Evolutionary conservation across 1,140 invertebrate genomes (phyloP), one percentile per base, ranked within the genome.

Genomic region (Philotrypesis tridentata): DNA sequence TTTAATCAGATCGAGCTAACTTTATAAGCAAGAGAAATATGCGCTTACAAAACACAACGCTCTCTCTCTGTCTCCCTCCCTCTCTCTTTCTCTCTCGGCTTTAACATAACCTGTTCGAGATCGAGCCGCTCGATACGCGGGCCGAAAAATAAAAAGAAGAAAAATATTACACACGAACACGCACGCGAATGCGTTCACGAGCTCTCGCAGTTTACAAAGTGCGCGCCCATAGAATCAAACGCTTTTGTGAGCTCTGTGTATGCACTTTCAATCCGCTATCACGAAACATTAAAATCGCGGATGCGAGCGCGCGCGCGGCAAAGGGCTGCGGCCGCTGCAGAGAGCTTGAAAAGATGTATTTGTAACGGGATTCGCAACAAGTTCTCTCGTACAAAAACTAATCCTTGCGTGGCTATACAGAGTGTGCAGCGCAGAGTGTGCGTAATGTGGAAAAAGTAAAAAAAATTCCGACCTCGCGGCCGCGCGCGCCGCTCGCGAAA

Each of bases 41-140:
- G n/a, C 70, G 23, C 37, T 43, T 43, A 72, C n/a, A 72, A 68
- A 72, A 72, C 37, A 23, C 37, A 55, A 37, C n/a, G 70, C n/a
- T 37, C n/a, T n/a, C n/a, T n/a, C n/a, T n/a, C n/a, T n/a, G n/a
- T n/a, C n/a, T n/a, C n/a, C n/a, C n/a, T n/a, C n/a, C n/a, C n/a
- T n/a, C n/a, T n/a, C n/a, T n/a, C n/a, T n/a, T n/a, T n/a, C n/a
- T n/a, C n/a, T n/a, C n/a, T n/a, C 33, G 21, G n/a, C 37, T 43
- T 72, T 72, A 72, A 40, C 70, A 72, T 72, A 72, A 72, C 70
- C 70, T 72, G 33, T 72, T 72, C 37, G 37, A 72, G 70, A 72
- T 72, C 70, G 37, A 72, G 70, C 23, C 9, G n/a, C 21, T 1
- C 37, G n/a, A 71, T 71, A 71, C 48, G 17, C 48, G 48, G 14